phyloP scores from a whole-genome alignment of 2,113 vertebrate species.

The Ia io region DNA sequence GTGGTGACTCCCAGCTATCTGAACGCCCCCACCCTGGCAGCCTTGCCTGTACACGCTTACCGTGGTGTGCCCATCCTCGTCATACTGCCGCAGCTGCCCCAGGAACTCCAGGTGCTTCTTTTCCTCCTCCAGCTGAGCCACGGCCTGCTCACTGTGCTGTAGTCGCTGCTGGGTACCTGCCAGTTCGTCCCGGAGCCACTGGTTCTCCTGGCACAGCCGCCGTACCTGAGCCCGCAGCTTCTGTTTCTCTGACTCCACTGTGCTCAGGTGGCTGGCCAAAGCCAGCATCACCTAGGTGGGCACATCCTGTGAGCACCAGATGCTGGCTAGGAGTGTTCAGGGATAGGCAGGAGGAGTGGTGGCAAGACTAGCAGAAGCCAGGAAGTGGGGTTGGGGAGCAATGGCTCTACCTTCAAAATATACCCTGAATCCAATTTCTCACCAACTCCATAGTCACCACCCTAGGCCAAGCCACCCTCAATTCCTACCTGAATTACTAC shows the following conservation, averaged over 20 bases:
- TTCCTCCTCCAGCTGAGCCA: constrained; percentile 98
- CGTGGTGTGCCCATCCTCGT: constrained; percentile 91
- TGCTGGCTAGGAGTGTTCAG: not conserved
- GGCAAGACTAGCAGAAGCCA: not conserved
- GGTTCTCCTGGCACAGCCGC: constrained; percentile 97
- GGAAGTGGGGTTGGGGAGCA: not conserved
- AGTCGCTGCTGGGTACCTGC: constrained; percentile 99
- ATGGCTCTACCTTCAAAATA: not conserved
- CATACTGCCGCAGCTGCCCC: constrained; percentile 98
- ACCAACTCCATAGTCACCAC: not conserved
- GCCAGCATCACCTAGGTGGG: constrained; percentile 96
- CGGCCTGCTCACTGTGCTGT: constrained; percentile 95
- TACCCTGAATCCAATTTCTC: not conserved
- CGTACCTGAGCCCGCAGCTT: constrained; percentile 97
- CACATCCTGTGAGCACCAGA: constrained; percentile 11
- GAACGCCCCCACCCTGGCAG: not conserved
- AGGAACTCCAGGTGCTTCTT: constrained; percentile 99
- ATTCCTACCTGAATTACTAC: not conserved
- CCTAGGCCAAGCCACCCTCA: not conserved
- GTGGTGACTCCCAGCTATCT: not conserved
- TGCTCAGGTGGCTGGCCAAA: constrained; percentile 95
- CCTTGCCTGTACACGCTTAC: constrained; percentile 77
- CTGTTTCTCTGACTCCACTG: constrained; percentile 98
- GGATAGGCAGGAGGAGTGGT: not conserved
- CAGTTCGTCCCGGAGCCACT: constrained; percentile 97